Evolutionary conservation across 2,888 invertebrate species (phyloP).

Genomic region (Stictocephala bisonia): DNA sequence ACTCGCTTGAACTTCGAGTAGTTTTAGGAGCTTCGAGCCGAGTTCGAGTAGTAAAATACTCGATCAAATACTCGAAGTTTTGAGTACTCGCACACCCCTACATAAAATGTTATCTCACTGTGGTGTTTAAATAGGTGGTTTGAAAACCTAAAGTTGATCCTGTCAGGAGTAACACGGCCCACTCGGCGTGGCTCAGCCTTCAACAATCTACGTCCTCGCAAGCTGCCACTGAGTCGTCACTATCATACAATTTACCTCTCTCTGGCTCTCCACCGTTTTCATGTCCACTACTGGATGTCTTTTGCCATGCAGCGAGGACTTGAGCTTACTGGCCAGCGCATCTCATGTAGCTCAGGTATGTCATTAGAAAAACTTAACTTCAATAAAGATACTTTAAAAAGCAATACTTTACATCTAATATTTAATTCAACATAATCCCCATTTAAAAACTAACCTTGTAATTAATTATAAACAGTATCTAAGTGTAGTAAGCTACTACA

Average conservation of each 20-base stretch:
- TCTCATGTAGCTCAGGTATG: conserved; percentile 79
- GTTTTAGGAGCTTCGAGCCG: too few species aligned
- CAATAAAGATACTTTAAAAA: neutral
- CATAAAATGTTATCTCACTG: too few species aligned
- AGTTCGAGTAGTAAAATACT: too few species aligned
- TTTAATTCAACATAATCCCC: too few species aligned
- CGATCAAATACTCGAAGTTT: too few species aligned
- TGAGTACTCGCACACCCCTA: too few species aligned
- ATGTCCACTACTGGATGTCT: conserved; percentile 97
- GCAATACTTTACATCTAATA: too few species aligned
- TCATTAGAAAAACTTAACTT: neutral
- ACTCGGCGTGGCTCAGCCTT: conserved; percentile 93
- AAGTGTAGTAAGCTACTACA: too few species aligned
- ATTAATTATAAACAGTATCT: too few species aligned
- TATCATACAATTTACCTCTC: conserved; percentile 88
- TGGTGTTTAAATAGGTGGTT: conserved; percentile 85
- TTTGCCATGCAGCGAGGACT: conserved; percentile 94
- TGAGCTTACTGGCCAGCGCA: conserved; percentile 83
- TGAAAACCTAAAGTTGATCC: conserved; percentile 91
- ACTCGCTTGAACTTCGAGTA: too few species aligned
- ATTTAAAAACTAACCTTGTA: too few species aligned
- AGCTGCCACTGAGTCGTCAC: conserved; percentile 93
- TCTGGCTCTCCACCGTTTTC: conserved; percentile 82
- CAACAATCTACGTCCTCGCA: conserved; percentile 83
- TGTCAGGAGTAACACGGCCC: conserved; percentile 92